Evolutionary conservation across 2,888 invertebrate species (phyloP).

Genomic region (Diarsia rubi): DNA sequence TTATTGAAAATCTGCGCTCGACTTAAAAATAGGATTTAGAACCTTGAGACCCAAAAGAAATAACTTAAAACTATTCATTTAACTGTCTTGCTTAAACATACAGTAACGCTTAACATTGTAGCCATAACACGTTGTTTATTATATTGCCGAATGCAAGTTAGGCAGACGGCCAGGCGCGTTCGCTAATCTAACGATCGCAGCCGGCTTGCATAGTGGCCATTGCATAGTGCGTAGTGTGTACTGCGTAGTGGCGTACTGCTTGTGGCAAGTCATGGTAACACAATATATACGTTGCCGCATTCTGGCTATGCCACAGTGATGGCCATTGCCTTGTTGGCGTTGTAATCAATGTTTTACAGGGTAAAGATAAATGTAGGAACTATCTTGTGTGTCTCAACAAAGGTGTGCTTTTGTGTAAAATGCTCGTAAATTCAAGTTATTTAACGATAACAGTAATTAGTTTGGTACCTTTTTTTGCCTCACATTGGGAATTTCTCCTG

Average conservation of each 20-base stretch:
- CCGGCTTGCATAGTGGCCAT: constrained; percentile 21
- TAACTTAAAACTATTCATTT: constrained; percentile 16
- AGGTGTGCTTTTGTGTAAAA: too few relatives aligned
- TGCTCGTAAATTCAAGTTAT: not conserved
- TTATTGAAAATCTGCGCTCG: not conserved
- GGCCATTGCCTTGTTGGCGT: not conserved
- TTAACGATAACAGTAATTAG: not conserved
- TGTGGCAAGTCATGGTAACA: constrained; percentile 18
- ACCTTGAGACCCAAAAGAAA: not conserved
- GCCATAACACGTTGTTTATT: constrained; percentile 39
- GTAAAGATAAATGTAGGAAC: not conserved
- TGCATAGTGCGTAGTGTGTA: constrained; percentile 22
- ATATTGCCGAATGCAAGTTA: constrained; percentile 46
- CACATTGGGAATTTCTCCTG: too few relatives aligned
- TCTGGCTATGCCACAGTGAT: not conserved
- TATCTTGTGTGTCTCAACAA: not conserved
- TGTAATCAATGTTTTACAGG: not conserved
- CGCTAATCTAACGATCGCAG: constrained; percentile 62
- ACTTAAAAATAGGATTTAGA: not conserved
- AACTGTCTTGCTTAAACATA: constrained; percentile 23
- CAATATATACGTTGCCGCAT: constrained; percentile 4
- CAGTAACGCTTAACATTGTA: constrained; percentile 6
- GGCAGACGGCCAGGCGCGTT: constrained; percentile 61
- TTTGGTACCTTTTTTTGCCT: not conserved
- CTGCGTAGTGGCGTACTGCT: not conserved